A percentile compares a stretch with the other conserved stretches of the same genome.
Evolutionary conservation across 2,113 vertebrate species (phyloP).

Genomic region (Rostratula benghalensis): DNA sequence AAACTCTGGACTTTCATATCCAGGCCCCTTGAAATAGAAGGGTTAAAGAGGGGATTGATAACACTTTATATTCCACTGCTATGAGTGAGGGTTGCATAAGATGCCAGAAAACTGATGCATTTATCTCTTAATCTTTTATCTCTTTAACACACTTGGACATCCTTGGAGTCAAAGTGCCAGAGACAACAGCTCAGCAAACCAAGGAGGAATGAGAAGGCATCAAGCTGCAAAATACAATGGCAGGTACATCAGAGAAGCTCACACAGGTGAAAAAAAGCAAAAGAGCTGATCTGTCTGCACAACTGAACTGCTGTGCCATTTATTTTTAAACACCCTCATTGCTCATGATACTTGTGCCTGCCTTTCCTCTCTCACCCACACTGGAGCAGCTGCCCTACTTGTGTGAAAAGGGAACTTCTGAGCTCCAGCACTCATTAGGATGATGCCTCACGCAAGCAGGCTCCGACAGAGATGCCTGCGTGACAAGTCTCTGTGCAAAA

Average conservation of each 20-base stretch:
- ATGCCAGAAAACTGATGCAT: neutral
- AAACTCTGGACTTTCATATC: neutral
- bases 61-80: neutral
- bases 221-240: neutral
- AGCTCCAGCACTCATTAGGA: neutral
- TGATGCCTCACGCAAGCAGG: neutral
- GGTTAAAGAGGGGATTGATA: neutral
- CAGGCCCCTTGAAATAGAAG: neutral
- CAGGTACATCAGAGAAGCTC: neutral
- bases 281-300: neutral
- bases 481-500: neutral
- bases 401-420: neutral
- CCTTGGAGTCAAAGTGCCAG: neutral
- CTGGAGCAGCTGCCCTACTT: neutral
- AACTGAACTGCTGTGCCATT: neutral
- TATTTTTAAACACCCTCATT: slow-evolving; percentile 32
- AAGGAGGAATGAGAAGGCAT: neutral
- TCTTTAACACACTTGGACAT: neutral
- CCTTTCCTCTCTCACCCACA: neutral
- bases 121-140: neutral
- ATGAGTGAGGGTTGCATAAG: neutral
- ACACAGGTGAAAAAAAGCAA: neutral
- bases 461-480: neutral
- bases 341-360: neutral
- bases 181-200: neutral